Conservation (phyloP, 2,797 vertebrate genomes). For the Cuniculus paca region DNA sequence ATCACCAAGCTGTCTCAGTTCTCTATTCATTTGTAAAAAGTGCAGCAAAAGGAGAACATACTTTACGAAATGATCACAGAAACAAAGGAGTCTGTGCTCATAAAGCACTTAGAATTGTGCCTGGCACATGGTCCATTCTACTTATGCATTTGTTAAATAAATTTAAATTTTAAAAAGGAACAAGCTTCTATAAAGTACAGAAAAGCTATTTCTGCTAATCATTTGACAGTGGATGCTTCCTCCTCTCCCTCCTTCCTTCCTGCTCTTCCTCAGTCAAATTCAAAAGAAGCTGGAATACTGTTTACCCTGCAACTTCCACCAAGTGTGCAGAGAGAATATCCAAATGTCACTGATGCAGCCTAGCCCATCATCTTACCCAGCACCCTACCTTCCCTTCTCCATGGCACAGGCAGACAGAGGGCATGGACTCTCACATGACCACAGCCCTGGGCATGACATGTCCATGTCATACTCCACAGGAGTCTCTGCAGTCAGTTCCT, state of each 20-base stretch:
- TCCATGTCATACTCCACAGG: not conserved
- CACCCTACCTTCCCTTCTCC: not conserved
- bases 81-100: not conserved
- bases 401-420: not conserved
- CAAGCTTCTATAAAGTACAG: slow-evolving; percentile 50
- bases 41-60: not conserved
- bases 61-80: not conserved
- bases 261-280: slow-evolving; percentile 55
- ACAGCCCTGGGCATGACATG: not conserved
- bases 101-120: not conserved
- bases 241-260: slow-evolving; percentile 41
- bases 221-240: slow-evolving; percentile 20
- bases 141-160: slow-evolving; percentile 40
- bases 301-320: not conserved
- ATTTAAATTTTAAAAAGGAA: slow-evolving; percentile 69
- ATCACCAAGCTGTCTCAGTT: not conserved
- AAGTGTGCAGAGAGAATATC: not conserved
- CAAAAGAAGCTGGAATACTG: slow-evolving; percentile 18
- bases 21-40: not conserved
- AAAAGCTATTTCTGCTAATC: slow-evolving; percentile 73
- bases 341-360: rapidly evolving
- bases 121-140: not conserved
- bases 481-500: not conserved
- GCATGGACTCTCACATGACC: not conserved
- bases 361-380: not conserved